Evolutionary conservation across 2,113 vertebrate genomes (phyloP).

Genomic region (Psilopogon haemacephalus): DNA sequence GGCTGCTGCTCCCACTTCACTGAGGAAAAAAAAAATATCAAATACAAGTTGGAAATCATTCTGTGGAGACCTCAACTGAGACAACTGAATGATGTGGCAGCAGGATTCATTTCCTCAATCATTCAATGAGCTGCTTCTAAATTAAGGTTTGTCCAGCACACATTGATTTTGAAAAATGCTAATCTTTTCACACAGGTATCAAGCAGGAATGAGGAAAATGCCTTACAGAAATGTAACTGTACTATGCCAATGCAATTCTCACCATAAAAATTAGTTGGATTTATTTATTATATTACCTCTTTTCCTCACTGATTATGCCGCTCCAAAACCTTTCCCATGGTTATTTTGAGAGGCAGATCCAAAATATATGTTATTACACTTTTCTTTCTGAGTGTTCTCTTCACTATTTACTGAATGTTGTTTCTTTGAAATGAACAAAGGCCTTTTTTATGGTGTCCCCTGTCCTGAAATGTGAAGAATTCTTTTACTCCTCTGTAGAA

Average conservation of each 20-base stretch:
- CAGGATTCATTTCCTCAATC: not conserved
- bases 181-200: not conserved
- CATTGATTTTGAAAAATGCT: not conserved
- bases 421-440: not conserved
- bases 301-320: not conserved
- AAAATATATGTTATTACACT: not conserved
- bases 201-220: not conserved
- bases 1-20: accelerated
- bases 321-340: not conserved
- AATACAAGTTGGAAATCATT: not conserved
- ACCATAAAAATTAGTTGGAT: not conserved
- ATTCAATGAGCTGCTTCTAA: not conserved
- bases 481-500: not conserved
- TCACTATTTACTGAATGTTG: not conserved
- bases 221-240: not conserved
- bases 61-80: not conserved
- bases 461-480: not conserved
- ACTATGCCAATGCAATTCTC: not conserved
- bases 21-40: not conserved
- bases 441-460: not conserved
- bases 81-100: not conserved
- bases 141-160: not conserved
- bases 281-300: not conserved
- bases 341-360: not conserved
- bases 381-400: not conserved